These are phyloP conservation scores for Smutsia temminckii DNA, from an alignment of 2,797 vertebrate species.

Conservation along the genomic window DNA sequence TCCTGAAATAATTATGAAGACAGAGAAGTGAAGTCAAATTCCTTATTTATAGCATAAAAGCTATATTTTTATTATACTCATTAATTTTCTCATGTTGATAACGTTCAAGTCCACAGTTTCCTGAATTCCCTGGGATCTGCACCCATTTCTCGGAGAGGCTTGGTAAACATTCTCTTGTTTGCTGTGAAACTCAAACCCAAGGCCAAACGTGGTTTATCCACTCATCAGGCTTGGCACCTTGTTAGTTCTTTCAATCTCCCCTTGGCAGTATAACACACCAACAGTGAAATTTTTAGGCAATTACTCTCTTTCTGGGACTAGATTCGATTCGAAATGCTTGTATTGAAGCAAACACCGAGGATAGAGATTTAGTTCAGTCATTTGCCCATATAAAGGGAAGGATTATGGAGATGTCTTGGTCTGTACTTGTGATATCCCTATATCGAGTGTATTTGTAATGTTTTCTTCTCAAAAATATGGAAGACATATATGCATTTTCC, in stretches of 20 bases:
- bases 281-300: not conserved
- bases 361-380: not conserved
- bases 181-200: not conserved
- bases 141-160: constrained; percentile 30
- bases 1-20: constrained; percentile 19
- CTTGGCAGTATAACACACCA: not conserved
- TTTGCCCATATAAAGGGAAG: not conserved
- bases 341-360: not conserved
- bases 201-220: not conserved
- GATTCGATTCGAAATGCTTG: not conserved
- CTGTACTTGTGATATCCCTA: not conserved
- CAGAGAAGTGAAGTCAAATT: not conserved
- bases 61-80: not conserved
- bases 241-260: not conserved
- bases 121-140: not conserved
- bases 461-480: constrained; percentile 13
- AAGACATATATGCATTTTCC: not conserved
- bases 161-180: not conserved
- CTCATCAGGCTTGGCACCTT: not conserved
- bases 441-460: not conserved
- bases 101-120: not conserved
- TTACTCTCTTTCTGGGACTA: not conserved
- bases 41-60: not conserved
- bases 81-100: constrained; percentile 9
- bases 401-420: not conserved